Conservation (phyloP, 2,797 vertebrate genomes). For the Gobio occitaniae region DNA sequence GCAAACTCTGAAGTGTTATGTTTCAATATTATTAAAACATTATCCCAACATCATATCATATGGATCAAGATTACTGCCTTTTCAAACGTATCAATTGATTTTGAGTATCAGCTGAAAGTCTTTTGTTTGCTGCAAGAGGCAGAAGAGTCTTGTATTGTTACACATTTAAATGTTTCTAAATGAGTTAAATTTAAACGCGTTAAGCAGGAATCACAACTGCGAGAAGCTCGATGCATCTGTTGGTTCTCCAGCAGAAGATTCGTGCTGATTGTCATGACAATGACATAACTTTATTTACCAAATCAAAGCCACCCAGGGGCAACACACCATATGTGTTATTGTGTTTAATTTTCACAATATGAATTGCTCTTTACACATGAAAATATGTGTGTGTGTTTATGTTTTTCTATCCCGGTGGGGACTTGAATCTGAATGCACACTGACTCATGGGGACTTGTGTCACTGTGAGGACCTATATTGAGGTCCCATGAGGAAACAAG, state of each 20-base stretch:
- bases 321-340: not conserved
- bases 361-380: not conserved
- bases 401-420: no score
- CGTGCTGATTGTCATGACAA: not conserved
- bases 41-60: not conserved
- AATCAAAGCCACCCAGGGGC: not conserved
- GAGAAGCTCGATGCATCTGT: not conserved
- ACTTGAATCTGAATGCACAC: no score
- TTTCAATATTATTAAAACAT: not conserved
- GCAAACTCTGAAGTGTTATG: not conserved
- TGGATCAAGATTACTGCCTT: not conserved
- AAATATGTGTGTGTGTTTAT: not conserved
- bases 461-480: no score
- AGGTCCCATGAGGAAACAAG: no score
- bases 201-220: not conserved
- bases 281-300: not conserved
- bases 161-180: not conserved
- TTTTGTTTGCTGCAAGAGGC: not conserved
- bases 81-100: not conserved
- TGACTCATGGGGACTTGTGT: no score
- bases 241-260: not conserved
- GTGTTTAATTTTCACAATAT: not conserved
- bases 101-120: not conserved
- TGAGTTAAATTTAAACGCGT: not conserved
- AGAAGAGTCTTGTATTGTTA: not conserved